Evolutionary conservation across 2,113 vertebrate species (phyloP).

Genomic region (Rallus limicola): DNA sequence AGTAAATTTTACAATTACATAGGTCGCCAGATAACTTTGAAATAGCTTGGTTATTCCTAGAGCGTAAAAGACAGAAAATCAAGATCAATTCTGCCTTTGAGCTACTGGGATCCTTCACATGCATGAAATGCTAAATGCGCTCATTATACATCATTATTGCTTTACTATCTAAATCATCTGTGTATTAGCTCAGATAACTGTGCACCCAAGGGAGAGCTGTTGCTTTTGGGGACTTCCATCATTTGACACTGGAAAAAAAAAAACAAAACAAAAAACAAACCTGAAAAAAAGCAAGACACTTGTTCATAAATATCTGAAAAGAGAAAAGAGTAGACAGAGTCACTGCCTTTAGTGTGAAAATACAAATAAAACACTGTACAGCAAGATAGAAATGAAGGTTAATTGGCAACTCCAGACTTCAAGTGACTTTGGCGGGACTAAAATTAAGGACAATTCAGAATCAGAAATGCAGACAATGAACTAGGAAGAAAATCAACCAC

Average conservation of each 20-base stretch:
- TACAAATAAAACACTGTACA: conserved; percentile 13
- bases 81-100: conserved; percentile 54
- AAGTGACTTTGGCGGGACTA: not conserved
- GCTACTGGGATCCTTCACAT: conserved; percentile 34
- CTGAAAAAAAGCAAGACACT: not conserved
- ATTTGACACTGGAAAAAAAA: not conserved
- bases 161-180: conserved; percentile 62
- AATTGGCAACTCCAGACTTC: not conserved
- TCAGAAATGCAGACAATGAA: not conserved
- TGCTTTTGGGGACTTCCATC: conserved; percentile 44
- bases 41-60: not conserved
- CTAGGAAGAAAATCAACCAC: not conserved
- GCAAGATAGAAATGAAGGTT: not conserved
- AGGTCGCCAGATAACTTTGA: not conserved
- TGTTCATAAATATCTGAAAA: not conserved
- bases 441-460: not conserved
- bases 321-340: not conserved
- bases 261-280: not conserved
- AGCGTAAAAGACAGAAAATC: conserved; percentile 25
- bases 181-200: conserved; percentile 65
- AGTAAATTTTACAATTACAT: conserved; percentile 21
- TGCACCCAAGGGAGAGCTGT: conserved; percentile 48
- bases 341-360: not conserved
- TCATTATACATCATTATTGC: conserved; percentile 70
- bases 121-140: conserved; percentile 57